Conservation (phyloP, 2,113 vertebrate genomes). For the Dryoscopus gambensis region DNA sequence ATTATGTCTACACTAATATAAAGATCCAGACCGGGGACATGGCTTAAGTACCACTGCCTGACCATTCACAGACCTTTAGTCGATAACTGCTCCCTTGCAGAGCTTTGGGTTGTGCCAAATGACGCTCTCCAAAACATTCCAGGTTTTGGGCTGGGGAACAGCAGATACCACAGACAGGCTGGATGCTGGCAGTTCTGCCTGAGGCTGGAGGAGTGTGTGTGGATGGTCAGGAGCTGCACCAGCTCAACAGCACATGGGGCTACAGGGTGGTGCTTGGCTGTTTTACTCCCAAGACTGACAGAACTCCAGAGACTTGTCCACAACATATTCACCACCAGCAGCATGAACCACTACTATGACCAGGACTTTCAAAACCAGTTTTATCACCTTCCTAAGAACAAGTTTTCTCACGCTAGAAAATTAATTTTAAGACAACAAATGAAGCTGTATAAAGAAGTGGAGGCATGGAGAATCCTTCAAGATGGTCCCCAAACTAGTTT, state of each 20-base stretch:
- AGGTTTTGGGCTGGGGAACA: neutral
- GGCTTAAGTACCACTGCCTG: neutral
- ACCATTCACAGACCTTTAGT: rapidly evolving
- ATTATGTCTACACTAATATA: neutral
- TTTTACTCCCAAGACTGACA: neutral
- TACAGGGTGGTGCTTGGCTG: neutral
- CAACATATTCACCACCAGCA: neutral
- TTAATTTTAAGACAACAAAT: neutral
- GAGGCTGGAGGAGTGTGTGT: neutral
- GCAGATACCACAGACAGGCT: neutral
- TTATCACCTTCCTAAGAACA: neutral
- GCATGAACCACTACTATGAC: neutral
- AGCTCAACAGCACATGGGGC: rapidly evolving
- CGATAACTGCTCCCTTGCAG: neutral
- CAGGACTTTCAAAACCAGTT: neutral
- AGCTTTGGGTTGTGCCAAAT: neutral
- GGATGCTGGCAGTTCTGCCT: neutral
- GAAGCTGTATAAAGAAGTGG: neutral
- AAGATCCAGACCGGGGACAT: neutral
- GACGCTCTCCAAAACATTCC: neutral
- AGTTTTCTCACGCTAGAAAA: neutral
- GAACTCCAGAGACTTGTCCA: neutral
- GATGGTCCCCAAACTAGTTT: neutral
- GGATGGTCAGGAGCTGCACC: neutral
- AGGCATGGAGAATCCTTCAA: neutral